phyloP scores from a whole-genome alignment of 1,140 invertebrate species.

The Ceratina calcarata region DNA sequence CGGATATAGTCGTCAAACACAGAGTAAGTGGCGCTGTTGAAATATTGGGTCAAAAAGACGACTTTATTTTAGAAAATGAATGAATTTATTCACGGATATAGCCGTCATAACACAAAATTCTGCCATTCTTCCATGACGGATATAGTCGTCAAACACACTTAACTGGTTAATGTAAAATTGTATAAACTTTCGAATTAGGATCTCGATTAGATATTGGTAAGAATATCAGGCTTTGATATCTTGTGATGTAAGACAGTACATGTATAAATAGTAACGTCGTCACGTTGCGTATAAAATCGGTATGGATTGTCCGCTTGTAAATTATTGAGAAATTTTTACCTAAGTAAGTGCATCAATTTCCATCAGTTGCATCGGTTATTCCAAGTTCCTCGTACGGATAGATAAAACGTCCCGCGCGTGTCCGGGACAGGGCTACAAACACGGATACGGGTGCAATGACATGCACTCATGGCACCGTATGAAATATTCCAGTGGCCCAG shows the following conservation, averaged over 20 bases:
- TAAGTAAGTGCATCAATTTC: slow-evolving; percentile 18
- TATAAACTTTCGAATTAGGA: no score
- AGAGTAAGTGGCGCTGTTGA: no score
- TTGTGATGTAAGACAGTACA: no score
- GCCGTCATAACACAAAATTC: no score
- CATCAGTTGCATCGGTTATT: slow-evolving; percentile 1
- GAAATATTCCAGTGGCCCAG: slow-evolving; percentile 57
- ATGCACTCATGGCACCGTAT: slow-evolving; percentile 46
- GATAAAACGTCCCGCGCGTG: slow-evolving; percentile 27
- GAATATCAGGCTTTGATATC: neutral
- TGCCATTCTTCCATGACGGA: no score
- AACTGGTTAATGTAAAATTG: no score
- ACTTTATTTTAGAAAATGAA: no score
- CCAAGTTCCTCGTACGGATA: neutral
- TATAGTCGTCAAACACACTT: no score
- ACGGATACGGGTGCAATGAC: slow-evolving; percentile 47
- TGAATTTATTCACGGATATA: no score
- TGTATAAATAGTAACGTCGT: neutral
- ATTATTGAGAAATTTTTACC: slow-evolving; percentile 14
- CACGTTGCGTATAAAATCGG: neutral
- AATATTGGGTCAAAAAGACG: no score
- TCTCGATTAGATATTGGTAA: no score
- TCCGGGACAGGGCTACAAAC: slow-evolving; percentile 42
- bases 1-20: no score
- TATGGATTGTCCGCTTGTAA: neutral